Percentiles rank a stretch among this genome's conserved stretches.
Conservation (phyloP, 2,797 vertebrate species). For the Neolamprologus multifasciatus region DNA sequence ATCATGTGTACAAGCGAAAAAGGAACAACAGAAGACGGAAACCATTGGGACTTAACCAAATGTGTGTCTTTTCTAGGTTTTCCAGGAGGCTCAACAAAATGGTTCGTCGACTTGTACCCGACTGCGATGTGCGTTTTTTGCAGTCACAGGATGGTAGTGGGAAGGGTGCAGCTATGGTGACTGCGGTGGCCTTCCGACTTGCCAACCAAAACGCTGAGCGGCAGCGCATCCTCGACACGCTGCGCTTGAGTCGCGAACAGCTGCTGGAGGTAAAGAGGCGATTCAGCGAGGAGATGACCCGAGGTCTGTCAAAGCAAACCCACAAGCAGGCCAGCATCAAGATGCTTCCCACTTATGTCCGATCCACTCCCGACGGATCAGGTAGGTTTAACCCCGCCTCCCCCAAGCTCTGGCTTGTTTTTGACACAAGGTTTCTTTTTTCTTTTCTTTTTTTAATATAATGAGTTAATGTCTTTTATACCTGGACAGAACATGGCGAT, state of each 20-base stretch:
- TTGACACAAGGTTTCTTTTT: background rate
- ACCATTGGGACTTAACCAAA: background rate
- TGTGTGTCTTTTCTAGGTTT: constrained; percentile 71
- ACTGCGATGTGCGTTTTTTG: constrained; percentile 89
- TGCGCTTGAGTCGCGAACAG: constrained; percentile 82
- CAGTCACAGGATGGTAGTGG: constrained; percentile 90
- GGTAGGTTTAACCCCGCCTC: constrained; percentile 62
- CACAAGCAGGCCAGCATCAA: constrained; percentile 79
- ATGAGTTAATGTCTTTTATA: background rate
- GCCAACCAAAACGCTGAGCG: constrained; percentile 82
- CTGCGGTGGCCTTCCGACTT: constrained; percentile 88
- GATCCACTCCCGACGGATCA: constrained; percentile 89
- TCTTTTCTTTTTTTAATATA: background rate
- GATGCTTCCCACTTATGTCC: constrained; percentile 93
- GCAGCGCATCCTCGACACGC: constrained; percentile 78
- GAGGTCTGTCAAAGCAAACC: constrained; percentile 78
- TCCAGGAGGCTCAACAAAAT: constrained; percentile 88
- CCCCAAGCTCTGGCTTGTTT: background rate
- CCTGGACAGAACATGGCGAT: constrained; percentile 84
- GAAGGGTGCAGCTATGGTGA: constrained; percentile 97
- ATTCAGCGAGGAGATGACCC: constrained; percentile 82
- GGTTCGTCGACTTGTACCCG: constrained; percentile 85
- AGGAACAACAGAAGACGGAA: fast-evolving
- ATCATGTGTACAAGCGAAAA: background rate
- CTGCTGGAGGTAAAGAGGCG: constrained; percentile 85